phyloP scores from a whole-genome alignment of 2,113 vertebrate genomes.

The Ciconia stormi region DNA sequence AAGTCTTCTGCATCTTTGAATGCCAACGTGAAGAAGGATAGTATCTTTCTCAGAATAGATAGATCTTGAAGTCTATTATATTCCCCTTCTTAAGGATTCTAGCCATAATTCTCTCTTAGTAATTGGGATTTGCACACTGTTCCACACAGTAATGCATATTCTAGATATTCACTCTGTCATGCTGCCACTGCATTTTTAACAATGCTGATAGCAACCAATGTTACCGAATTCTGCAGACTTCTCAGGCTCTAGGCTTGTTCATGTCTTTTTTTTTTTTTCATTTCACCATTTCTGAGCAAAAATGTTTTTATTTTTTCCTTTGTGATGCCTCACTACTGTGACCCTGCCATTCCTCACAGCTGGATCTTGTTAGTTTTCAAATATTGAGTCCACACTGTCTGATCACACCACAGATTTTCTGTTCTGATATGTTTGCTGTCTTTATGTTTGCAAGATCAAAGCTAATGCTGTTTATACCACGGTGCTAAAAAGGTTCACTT shows the following conservation, averaged over 20 bases:
- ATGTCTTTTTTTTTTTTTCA: neutral
- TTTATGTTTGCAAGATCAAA: conserved; percentile 48
- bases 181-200: conserved; percentile 37
- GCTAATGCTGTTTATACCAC: neutral
- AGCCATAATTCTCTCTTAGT: conserved; percentile 12
- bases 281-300: neutral
- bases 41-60: conserved; percentile 24
- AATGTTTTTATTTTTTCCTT: conserved; percentile 34
- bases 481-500: conserved; percentile 5
- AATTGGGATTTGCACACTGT: conserved; percentile 27
- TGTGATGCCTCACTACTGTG: conserved; percentile 13
- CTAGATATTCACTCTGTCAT: conserved; percentile 6
- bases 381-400: conserved; percentile 32
- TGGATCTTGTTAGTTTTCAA: conserved; percentile 50
- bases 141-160: conserved; percentile 13
- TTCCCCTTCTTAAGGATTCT: neutral
- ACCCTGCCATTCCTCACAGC: conserved; percentile 34
- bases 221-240: conserved; percentile 28
- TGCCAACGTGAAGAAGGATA: neutral
- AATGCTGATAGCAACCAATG: conserved; percentile 9
- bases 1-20: conserved; percentile 32
- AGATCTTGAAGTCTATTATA: conserved; percentile 40
- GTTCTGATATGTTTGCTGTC: conserved; percentile 25
- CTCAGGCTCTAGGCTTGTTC: neutral
- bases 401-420: conserved; percentile 19